Conservation (phyloP, 2,888 invertebrate genomes). For the Mimas tiliae region DNA sequence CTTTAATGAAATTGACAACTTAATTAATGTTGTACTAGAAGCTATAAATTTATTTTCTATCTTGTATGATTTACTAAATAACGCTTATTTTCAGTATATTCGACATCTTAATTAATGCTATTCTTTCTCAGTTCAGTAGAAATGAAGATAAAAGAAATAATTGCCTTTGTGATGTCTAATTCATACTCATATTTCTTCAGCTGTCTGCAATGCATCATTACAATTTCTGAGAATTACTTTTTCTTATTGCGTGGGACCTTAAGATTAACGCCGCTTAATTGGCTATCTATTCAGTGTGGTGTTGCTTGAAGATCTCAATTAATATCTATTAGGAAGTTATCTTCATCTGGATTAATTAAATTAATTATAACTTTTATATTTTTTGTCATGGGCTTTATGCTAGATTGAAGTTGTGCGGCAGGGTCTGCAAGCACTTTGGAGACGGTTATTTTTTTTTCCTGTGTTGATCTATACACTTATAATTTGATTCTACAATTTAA, state of each 20-base stretch:
- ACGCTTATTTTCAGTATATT: background rate
- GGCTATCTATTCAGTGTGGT: constrained; percentile 70
- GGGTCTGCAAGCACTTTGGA: background rate
- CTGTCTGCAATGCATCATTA: constrained; percentile 63
- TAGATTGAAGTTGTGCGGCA: background rate
- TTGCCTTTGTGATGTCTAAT: constrained; percentile 47
- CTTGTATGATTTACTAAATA: constrained; percentile 1
- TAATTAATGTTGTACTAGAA: constrained; percentile 1
- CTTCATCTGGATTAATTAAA: constrained; percentile 53
- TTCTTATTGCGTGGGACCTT: constrained; percentile 55
- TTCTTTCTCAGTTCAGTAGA: background rate
- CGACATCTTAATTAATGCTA: background rate
- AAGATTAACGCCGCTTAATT: constrained; percentile 75
- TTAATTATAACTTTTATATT: constrained; percentile 34
- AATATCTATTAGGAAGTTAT: constrained; percentile 52
- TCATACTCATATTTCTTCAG: constrained; percentile 51
- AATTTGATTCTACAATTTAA: too few species aligned
- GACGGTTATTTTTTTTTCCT: background rate
- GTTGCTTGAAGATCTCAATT: constrained; percentile 58
- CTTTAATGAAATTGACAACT: constrained; percentile 23
- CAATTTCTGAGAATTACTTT: constrained; percentile 76
- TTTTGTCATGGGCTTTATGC: constrained; percentile 4
- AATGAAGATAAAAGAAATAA: constrained; percentile 15
- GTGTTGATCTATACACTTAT: too few species aligned
- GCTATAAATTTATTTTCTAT: constrained; percentile 7